Percentiles rank a stretch among this genome's conserved stretches.
Evolutionary conservation across 2,888 invertebrate genomes (phyloP).

Genomic region (Thecocarcelia acutangulata): DNA sequence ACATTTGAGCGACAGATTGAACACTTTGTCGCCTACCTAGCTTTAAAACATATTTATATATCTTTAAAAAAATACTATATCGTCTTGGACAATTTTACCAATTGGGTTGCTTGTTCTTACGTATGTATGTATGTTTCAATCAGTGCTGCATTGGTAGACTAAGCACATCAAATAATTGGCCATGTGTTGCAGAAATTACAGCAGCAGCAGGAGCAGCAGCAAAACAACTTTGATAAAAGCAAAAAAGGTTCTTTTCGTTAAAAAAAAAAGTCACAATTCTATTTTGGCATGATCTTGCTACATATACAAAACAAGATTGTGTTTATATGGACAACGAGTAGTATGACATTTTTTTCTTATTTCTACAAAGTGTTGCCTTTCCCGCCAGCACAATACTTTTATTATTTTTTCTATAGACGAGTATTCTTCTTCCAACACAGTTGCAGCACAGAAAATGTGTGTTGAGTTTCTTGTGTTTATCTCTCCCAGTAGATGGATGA

Average conservation of each 20-base stretch:
- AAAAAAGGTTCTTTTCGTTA: conserved; percentile 45
- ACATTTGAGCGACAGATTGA: too few relatives aligned
- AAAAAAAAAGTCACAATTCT: conserved; percentile 38
- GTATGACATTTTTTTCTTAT: conserved; percentile 52
- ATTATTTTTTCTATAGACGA: background rate
- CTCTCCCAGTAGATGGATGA: conserved; percentile 59
- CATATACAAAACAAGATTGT: conserved; percentile 16
- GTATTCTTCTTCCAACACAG: conserved; percentile 41
- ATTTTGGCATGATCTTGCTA: conserved; percentile 40
- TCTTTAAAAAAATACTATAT: too few relatives aligned
- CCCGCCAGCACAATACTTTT: background rate
- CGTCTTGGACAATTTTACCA: too few relatives aligned
- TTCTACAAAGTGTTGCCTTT: conserved; percentile 14
- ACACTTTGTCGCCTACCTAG: too few relatives aligned
- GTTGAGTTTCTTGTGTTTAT: conserved; percentile 49
- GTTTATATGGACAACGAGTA: conserved; percentile 35
- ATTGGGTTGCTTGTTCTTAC: too few relatives aligned
- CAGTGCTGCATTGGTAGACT: too few relatives aligned
- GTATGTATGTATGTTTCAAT: too few relatives aligned
- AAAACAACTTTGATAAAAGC: conserved; percentile 40
- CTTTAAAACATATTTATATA: too few relatives aligned
- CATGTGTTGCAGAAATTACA: conserved; percentile 40
- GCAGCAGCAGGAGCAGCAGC: conserved; percentile 23
- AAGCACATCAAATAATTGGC: conserved; percentile 49
- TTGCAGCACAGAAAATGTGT: conserved; percentile 10